Evolutionary conservation across 1,140 invertebrate species (phyloP), one percentile per base, ranked within the genome.

Genomic region (Aphaenogaster ashmeadi): DNA sequence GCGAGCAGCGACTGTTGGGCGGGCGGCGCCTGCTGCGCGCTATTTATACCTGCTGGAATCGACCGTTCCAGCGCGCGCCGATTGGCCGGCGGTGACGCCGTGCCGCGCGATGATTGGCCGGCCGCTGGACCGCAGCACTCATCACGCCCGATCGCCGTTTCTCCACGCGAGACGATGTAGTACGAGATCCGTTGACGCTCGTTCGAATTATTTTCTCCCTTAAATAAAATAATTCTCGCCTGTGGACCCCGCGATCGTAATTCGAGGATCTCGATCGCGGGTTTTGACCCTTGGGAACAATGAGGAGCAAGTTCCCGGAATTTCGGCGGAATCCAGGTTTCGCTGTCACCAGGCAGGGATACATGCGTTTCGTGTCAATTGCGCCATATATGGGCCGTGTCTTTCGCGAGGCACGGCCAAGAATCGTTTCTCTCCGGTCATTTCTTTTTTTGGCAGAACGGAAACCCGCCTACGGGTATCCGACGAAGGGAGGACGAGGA

Each of bases 111-210:
- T 9, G 79, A 91, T 91, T 91, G 90, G 90, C 36, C 41, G 27
- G 33, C 1, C n/a, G 18, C 56, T 8, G 15, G 56, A 91, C 90
- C 89, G 89, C 89, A 87, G 78, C 74, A 89, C 90, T 64, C 87
- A 77, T 80, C 52, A 58, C 33, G 33, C n/a, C 15, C 60, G 33
- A 60, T 38, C 5, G 15, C 6, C 44, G 69, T 56, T 11, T 56
- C 87, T 64, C 66, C 21, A 79, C 88, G 60, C 38, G 74, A 4
- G 52, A 56, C 69, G 67, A 90, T 88, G 41, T 91, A 90, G 89
- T 87, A 13, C 87, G 79, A 8, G n/a, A 44, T 62, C 66, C 41
- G 33, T 50, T 36, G 64, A 75, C 33, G 47, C n/a, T 38, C 0
- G 18, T 83, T 58, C 9, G 13, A 69, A 56, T 62, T 50, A 38